Evolutionary conservation across 2,113 vertebrate species (phyloP).

Genomic region (Cavia porcellus): DNA sequence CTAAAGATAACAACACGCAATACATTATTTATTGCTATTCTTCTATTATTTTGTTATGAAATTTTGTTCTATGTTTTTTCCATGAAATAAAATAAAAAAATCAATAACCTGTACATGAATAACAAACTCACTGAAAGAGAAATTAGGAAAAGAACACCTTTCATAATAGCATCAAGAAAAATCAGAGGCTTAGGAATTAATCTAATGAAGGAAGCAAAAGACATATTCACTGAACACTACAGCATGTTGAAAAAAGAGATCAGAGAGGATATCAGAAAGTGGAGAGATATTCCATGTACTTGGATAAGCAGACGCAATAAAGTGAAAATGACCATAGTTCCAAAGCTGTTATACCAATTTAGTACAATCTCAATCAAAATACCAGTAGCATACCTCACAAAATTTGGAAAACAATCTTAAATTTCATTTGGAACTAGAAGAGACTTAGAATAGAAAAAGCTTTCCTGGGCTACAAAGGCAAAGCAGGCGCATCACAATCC

Average conservation of each 20-base stretch:
- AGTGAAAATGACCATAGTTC: background rate
- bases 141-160: no score
- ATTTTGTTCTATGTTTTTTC: no score
- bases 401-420: background rate
- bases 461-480: background rate
- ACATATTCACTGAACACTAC: background rate
- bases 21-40: no score
- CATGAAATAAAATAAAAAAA: no score
- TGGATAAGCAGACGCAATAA: background rate
- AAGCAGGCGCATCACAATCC: background rate
- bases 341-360: background rate
- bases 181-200: no score
- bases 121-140: no score
- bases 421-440: background rate
- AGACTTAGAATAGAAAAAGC: background rate
- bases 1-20: no score
- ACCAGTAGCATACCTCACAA: background rate
- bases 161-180: no score
- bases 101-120: no score
- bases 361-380: background rate
- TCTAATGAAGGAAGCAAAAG: no score
- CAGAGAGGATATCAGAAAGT: background rate
- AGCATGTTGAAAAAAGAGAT: background rate
- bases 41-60: no score
- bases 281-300: background rate